Evolutionary conservation across 2,113 vertebrate species (phyloP), one percentile per base, ranked within the genome.

Genomic region (Limnothrissa miodon): DNA sequence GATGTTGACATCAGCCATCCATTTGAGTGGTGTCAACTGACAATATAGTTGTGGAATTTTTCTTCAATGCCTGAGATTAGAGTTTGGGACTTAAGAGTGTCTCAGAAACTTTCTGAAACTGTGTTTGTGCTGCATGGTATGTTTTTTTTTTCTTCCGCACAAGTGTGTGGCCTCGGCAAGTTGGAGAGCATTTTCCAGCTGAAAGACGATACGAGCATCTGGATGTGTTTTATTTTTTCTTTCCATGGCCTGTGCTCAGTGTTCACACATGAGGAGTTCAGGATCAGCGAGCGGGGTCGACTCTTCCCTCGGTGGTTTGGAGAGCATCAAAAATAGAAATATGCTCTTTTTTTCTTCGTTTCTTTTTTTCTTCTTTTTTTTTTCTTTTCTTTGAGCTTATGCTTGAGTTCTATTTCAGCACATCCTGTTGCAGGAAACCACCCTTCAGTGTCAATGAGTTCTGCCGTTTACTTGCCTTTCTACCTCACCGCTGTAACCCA

Each of bases 401-500:
- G 91, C 62, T 90, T 85, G 83, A 88, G 87, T 81, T 90, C 90
- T 94, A 92, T 94, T 93, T 93, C 92, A 92, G 92, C 87, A 92
- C 92, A 93, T 93, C 93, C 93, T 94, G 93, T 93, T 84, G 90
- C 92, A 93, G 93, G 93, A 93, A 93, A 90, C 91, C 81, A 90
- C 89, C 87, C 89, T 84, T 90, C 88, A 89, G 81, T 81, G 84
- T 89, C 88, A 92, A 89, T 90, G 83, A 85, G 70, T 78, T 46
- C 81, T 90, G 88, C 84, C 82, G 44, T 81, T 86, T 39, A 87
- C 46, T 85, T 84, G 85, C 85, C 83, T 29, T 59, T 33, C 62
- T 23, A 15, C 66, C 45, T 83, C 4, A 23, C 48, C 21, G 21
- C 81, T 48, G 44, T 42, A 62, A 66, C 17, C 9, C 45, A 70